Evolutionary conservation across 2,888 invertebrate genomes (phyloP), one percentile per base, ranked within the genome.

Genomic region (Lottia scabra): DNA sequence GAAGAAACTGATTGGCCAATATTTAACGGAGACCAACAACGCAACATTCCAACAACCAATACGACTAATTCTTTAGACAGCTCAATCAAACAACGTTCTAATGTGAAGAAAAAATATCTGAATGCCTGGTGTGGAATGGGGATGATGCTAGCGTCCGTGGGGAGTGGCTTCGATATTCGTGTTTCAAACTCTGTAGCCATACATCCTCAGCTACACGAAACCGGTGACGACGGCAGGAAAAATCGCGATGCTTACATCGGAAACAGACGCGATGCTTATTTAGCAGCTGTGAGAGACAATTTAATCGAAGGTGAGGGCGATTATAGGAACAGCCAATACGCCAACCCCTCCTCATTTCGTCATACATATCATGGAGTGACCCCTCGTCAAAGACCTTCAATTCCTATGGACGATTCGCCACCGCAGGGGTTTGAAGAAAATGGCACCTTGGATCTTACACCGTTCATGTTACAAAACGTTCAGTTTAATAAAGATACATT

Each of bases 151-250:
- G 97, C 97, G 3, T 94, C 96, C 38, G 95, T 98, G 62, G 88
- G 84, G n/a, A 94, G 95, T 56, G 98, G 97, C 0, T 97, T 95
- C 87, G 97, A 98, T 91, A 94, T 98, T 69, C 92, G 96, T 85
- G 92, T 95, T 89, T 95, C 96, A 64, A 96, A 96, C 78, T 83
- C 83, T 16, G 80, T 83, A 3, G 84, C 84, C 30, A 83, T 87
- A 67, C 86, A 87, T 76, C 86, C 87, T 2, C 81, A 79, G 70
- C 78, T 84, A 27, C 76, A 79, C 67, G 83, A 80, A 65, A 79
- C 75, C 8, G 78, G 74, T 56, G 66, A 71, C 19, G 70, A 63
- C 48, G 30, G 45, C 15, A 62, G 68, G 73, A 85, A 81, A 74
- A 86, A 81, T 70, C 73, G 79, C 48, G 85, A 86, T 70, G 82